Conservation (phyloP, 64 coral and sea anemone species). For the Porites lutea region DNA sequence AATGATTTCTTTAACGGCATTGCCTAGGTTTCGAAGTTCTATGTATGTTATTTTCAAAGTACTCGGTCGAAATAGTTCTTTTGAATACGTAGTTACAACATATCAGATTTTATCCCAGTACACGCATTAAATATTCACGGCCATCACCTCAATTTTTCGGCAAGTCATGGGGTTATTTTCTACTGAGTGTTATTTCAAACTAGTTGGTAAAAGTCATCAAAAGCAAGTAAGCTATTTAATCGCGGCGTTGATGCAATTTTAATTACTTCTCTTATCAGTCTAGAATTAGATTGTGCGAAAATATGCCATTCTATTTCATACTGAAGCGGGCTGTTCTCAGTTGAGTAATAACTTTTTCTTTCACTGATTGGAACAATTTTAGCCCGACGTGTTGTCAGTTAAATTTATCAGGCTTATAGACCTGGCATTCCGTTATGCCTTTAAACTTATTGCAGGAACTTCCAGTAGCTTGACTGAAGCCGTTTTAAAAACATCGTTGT, state of each 20-base stretch:
- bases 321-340: background rate
- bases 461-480: too few relatives aligned
- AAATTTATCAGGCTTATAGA: too few relatives aligned
- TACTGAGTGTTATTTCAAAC: slow-evolving; percentile 17
- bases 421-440: too few relatives aligned
- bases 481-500: background rate
- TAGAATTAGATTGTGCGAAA: background rate
- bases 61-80: too few relatives aligned
- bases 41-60: too few relatives aligned
- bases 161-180: background rate
- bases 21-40: background rate
- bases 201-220: slow-evolving; percentile 1
- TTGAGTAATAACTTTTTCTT: background rate
- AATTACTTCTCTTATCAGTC: background rate
- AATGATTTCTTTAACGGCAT: background rate
- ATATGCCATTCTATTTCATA: background rate
- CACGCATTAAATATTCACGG: too few relatives aligned
- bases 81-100: too few relatives aligned
- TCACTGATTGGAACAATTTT: background rate
- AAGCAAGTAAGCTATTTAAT: background rate
- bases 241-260: slow-evolving; percentile 19
- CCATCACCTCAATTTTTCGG: background rate
- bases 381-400: too few relatives aligned
- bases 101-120: too few relatives aligned
- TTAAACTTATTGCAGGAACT: too few relatives aligned